Evolutionary conservation across 2,888 invertebrate species (phyloP), one percentile per base, ranked within the genome.

Genomic region (Lasioglossum figueresi): DNA sequence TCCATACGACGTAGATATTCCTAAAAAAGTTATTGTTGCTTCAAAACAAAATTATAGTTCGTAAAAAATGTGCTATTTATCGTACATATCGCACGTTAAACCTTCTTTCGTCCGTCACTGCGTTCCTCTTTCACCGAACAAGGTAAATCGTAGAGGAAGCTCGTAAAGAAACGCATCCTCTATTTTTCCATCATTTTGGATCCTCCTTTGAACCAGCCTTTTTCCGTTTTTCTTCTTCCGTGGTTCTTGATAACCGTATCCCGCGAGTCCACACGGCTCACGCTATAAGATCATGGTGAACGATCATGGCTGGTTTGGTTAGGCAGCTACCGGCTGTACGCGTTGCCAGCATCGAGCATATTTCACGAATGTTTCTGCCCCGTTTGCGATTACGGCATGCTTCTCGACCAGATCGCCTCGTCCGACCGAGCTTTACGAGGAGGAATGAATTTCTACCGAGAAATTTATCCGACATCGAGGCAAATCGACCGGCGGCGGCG

Each of bases 391-490:
- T 74, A 85, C 85, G 70, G 74, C 43, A 48, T 43, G 82, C 74
- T 73, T 74, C 74, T 45, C 63, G 34, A 52, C 79, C 68, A 73
- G 59, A 83, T 72, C 66, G 78, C 31, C 77, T 43, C 82, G 59
- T n/a, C 8, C 31, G 48, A 74, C 68, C 31, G 31, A 23, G 70
- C 66, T 73, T 81, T 70, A 73, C 84, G 79, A 70, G 74, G 63
- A 84, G 56, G 79, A 82, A 84, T 66, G 82, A 87, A 76, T 87
- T 88, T 82, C 72, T 74, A 78, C 45, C 40, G 52, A 59, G 83
- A 73, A 82, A 84, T 83, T 80, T 85, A 76, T 52, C 37, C 75
- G 48, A 68, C 71, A 76, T 76, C 76, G 76, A 45, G 73, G 78
- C 75, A 79, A 87, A 86, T 84, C 79, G 83, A 81, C 52, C 81